Evolutionary conservation across 2,113 vertebrate species (phyloP).

Genomic region (Dipodomys spectabilis): DNA sequence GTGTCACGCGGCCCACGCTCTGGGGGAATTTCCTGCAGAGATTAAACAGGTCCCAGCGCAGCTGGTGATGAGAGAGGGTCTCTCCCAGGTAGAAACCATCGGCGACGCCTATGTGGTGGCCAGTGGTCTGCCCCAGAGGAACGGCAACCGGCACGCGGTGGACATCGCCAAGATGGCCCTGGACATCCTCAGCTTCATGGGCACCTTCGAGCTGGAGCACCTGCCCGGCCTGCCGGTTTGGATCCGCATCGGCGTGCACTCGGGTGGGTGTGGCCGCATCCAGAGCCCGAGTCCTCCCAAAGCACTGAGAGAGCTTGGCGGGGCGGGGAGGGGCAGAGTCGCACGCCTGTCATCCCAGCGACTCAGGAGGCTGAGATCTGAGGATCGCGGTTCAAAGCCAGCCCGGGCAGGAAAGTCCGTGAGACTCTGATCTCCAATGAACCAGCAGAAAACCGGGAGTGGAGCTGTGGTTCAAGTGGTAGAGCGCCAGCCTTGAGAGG

Average conservation of each 20-base stretch:
- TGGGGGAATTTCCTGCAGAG: no score
- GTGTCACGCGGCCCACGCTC: no score
- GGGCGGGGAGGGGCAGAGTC: no score
- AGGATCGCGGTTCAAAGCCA: no score
- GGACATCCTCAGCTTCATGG: slow-evolving; percentile 97
- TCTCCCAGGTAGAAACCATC: slow-evolving; percentile 95
- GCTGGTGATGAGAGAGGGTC: slow-evolving; percentile 57
- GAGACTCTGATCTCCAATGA: no score
- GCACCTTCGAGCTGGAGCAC: slow-evolving; percentile 94
- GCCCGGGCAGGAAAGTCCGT: no score
- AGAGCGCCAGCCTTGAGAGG: no score
- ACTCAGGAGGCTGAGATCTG: no score
- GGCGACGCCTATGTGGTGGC: slow-evolving; percentile 99
- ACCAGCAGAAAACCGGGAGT: no score
- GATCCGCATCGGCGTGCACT: slow-evolving; percentile 99
- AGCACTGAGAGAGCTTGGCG: not conserved
- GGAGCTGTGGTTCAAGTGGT: no score
- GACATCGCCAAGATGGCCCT: slow-evolving; percentile 98
- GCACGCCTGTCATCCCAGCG: no score
- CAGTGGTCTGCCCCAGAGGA: slow-evolving; percentile 95
- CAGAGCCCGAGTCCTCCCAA: not conserved
- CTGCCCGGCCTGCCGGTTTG: slow-evolving; percentile 96
- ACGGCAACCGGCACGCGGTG: slow-evolving; percentile 95
- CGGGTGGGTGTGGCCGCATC: slow-evolving; percentile 87
- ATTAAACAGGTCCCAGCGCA: no score